Base-by-base conservation (phyloP, 2,888 invertebrate species). In the Cosmia trapezina region DNA sequence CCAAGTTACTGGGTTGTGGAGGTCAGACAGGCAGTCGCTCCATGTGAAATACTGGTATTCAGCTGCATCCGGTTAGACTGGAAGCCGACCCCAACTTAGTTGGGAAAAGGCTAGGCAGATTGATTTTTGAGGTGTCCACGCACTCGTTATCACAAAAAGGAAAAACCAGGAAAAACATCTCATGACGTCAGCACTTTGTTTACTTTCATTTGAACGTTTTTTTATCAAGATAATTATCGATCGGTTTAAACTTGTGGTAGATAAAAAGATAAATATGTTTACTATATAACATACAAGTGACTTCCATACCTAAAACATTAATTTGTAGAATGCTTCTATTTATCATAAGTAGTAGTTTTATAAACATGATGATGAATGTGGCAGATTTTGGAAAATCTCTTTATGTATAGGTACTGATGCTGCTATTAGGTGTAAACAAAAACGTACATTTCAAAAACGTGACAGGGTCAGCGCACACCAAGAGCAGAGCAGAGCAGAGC, bases 171-270 rank as follows among this genome's bases (percentile, higher is more conserved):
- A n/a, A 73, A 53, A 43, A 41, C 37, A 47, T 54, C 22, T 12
- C 5, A 51, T 41, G 69, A 68, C 69, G 51, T 33, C 11, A 9
- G 4, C 12, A 8, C 22, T 49, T 75, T 49, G 56, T 76, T 63
- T 33, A 41, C 64, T 54, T 47, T 22, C 41, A 22, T 43, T 22
- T 22, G 41, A 22, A 43, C 22, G 22, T 28, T 8, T 45, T 54
- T 43, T 54, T 77, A 54, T 43, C 47, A 59, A 53, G 11, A n/a
- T 43, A 17, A 22, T 37, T 68, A 77, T 61, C 22, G 33, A 77
- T 69, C 9, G 19, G 12, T 59, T 61, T 41, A 12, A 59, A 22
- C 33, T 63, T 57, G 6, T 41, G 17, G 8, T 19, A 53, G 12
- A 65, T 51, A 59, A 12, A 22, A 57, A 49, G n/a, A 59, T 22